Percentiles rank a stretch among this genome's conserved stretches.
These are phyloP conservation scores for Otis tarda DNA, from an alignment of 2,113 vertebrate genomes.

Conservation along the genomic window DNA sequence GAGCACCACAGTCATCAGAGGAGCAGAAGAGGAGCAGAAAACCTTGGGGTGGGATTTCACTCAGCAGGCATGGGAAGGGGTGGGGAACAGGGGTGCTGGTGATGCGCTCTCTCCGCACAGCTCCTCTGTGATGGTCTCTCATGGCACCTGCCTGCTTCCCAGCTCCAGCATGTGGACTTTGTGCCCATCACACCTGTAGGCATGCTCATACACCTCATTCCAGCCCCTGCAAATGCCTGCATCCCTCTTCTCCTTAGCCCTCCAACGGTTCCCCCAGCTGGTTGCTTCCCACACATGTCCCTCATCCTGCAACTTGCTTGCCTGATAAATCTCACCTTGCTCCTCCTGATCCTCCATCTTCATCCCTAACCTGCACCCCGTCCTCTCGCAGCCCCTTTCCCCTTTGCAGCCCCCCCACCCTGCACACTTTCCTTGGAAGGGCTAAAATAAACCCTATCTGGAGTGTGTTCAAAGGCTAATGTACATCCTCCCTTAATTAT, in stretches of 20 bases:
- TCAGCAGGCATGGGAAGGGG: neutral
- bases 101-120: neutral
- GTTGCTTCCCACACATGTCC: neutral
- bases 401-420: neutral
- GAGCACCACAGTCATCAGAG: neutral
- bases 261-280: neutral
- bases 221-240: neutral
- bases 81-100: accelerated
- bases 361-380: neutral
- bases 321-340: neutral
- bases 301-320: neutral
- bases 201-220: neutral
- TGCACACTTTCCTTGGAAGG: neutral
- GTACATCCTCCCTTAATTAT: conserved; percentile 75
- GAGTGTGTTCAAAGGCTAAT: conserved; percentile 75
- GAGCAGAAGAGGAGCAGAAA: neutral
- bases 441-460: conserved; percentile 67
- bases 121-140: neutral
- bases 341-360: neutral
- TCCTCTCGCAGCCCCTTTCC: neutral
- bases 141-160: neutral
- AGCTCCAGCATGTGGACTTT: neutral
- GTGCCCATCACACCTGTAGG: neutral
- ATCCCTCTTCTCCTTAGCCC: neutral
- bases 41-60: neutral